A percentile compares a stretch with the other conserved stretches of the same genome.
Conservation (phyloP, 2,797 vertebrate genomes). For the Myotis vivesi region DNA sequence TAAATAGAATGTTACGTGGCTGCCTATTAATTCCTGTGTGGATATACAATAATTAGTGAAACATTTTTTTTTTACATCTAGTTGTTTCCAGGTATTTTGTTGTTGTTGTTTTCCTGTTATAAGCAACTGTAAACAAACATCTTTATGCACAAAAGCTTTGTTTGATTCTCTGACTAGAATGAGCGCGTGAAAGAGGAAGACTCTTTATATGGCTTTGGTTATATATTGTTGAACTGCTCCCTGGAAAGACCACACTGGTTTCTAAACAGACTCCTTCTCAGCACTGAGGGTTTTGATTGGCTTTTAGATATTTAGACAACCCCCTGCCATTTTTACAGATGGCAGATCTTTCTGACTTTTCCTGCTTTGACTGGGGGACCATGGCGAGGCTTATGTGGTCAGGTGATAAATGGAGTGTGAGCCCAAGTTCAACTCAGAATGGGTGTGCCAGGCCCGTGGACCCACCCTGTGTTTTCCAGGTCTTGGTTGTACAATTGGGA, state of each 20-base stretch:
- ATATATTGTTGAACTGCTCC: background rate
- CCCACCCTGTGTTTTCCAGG: background rate
- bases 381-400: background rate
- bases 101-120: background rate
- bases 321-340: background rate
- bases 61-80: background rate
- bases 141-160: background rate
- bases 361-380: background rate
- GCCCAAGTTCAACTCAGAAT: background rate
- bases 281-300: background rate
- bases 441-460: background rate
- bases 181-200: background rate
- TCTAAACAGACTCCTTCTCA: background rate
- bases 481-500: background rate
- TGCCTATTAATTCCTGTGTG: background rate
- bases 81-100: background rate
- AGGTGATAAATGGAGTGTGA: background rate
- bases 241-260: background rate
- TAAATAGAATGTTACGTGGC: background rate
- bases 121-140: background rate
- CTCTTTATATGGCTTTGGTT: background rate
- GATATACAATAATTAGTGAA: background rate
- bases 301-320: conserved; percentile 3
- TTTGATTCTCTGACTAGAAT: background rate
- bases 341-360: background rate